Evolutionary conservation across 2,888 invertebrate genomes (phyloP), one percentile per base, ranked within the genome.

Genomic region (Escarpia spicata): DNA sequence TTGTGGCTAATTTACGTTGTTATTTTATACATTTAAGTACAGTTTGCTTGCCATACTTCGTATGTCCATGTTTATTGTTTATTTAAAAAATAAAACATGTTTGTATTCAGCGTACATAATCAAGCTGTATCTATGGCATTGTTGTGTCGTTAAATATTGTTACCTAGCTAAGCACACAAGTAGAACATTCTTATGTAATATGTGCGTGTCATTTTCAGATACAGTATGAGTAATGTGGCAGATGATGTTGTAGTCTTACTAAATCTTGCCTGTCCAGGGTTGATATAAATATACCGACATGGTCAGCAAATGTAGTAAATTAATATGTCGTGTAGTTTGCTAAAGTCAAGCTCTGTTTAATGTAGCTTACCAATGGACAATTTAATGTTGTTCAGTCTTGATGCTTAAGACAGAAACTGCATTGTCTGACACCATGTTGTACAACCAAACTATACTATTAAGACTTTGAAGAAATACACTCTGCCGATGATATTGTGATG

Each of bases 41-140:
- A 60, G 60, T 60, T 60, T 10, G 60, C 60, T 60, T 60, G 60
- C 15, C 60, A 26, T 26, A 60, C 19, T 60, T 3, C 15, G 15
- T 60, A 60, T 60, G 19, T 60, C 60, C 26, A 60, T 19, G 19
- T 15, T 75, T 75, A 75, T 26, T 26, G 4, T 75, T 75, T 75
- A 75, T 75, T 75, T 75, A 19, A 75, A 26, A 75, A 75, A 75
- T 75, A n/a, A 75, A 75, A 75, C 75, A n/a, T 75, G 75, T 75
- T 75, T 75, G 26, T n/a, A 75, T 75, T 26, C 6, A 75, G 75
- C 75, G 19, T 19, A 75, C 75, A 75, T 75, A 75, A 75, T 75
- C 19, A 75, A 6, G 75, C 75, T 75, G 75, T 26, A 75, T 75
- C 19, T 26, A 75, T 2, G 75, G 75, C 75, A 75, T 75, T 75